phyloP scores from a whole-genome alignment of 2,113 vertebrate species.

The Grammomys dolichurus region DNA sequence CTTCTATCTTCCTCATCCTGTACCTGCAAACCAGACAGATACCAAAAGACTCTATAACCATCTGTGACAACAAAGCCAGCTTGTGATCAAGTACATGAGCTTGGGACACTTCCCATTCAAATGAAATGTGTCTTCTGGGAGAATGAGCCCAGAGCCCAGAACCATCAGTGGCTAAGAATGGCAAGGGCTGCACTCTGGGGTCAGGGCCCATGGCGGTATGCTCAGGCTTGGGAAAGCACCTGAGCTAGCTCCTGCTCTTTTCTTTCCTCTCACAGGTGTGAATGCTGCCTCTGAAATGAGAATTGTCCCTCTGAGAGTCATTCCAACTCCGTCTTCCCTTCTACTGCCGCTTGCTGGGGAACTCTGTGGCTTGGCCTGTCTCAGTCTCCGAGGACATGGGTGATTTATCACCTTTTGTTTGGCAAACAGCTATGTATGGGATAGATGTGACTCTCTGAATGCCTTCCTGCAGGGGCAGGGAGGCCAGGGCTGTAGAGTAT shows the following conservation, averaged over 20 bases:
- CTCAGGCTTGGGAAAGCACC: neutral
- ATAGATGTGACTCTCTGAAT: constrained; percentile 31
- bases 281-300: neutral
- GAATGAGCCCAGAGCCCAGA: neutral
- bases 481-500: neutral
- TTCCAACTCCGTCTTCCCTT: neutral
- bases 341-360: neutral
- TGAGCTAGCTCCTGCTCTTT: too few relatives aligned
- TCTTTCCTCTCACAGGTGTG: neutral
- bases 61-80: neutral
- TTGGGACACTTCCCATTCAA: neutral
- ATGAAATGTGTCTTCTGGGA: neutral
- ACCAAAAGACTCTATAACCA: neutral
- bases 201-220: neutral
- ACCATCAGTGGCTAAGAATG: neutral
- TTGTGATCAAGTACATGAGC: neutral
- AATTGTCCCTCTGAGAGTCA: neutral
- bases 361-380: neutral
- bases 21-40: neutral
- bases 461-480: constrained; percentile 46
- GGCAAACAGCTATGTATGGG: constrained; percentile 62
- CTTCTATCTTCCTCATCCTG: neutral
- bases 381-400: constrained; percentile 54
- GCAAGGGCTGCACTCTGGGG: neutral
- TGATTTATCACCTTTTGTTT: constrained; percentile 70